Conservation (phyloP, 2,113 vertebrate genomes). For the Albula glossodonta region DNA sequence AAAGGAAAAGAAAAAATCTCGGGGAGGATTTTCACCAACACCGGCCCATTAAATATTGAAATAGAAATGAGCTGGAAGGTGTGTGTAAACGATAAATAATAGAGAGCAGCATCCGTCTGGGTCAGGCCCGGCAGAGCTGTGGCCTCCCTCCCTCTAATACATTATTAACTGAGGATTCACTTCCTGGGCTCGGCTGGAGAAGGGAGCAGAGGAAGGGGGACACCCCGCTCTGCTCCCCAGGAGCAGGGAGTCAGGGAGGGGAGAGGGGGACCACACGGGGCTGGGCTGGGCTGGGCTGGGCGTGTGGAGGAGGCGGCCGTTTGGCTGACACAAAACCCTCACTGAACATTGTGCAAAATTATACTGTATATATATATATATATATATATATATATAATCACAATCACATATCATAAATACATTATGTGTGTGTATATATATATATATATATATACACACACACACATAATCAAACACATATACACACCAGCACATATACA, state of each 20-base stretch:
- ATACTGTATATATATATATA: too few relatives aligned
- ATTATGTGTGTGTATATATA: not conserved
- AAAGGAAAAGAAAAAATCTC: conserved; percentile 52
- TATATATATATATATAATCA: too few relatives aligned
- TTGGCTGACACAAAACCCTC: too few relatives aligned
- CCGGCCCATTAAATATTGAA: conserved; percentile 93
- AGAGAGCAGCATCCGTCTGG: conserved; percentile 85
- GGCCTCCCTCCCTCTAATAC: conserved; percentile 92
- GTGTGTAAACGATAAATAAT: conserved; percentile 99
- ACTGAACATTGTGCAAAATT: too few relatives aligned
- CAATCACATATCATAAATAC: too few relatives aligned
- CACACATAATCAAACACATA: too few relatives aligned
- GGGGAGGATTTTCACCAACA: conserved; percentile 50
- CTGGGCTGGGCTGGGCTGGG: not conserved
- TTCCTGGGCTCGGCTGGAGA: conserved; percentile 76
- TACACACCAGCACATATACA: too few relatives aligned
- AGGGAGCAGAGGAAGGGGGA: conserved; percentile 37
- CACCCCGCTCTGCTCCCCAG: conserved; percentile 64
- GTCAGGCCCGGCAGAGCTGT: conserved; percentile 88
- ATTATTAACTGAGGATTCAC: conserved; percentile 99
- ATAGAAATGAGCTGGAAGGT: conserved; percentile 95
- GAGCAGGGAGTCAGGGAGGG: conserved; percentile 38
- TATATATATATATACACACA: too few relatives aligned
- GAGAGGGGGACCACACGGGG: not conserved
- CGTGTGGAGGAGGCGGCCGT: too few relatives aligned